phyloP scores from a whole-genome alignment of 2,888 invertebrate species.

The Automeris io region DNA sequence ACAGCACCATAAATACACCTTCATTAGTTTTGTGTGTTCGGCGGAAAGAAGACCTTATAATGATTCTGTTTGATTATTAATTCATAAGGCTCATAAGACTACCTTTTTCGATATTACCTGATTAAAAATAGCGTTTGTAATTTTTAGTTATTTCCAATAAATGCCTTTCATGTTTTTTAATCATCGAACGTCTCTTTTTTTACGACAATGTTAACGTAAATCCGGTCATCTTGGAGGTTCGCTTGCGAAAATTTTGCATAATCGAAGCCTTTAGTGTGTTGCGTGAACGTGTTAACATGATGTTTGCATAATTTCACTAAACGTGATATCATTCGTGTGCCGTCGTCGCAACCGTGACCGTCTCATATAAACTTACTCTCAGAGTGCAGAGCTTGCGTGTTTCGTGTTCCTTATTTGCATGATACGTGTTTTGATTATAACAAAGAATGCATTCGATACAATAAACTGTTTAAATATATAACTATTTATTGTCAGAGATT shows the following conservation, averaged over 20 bases:
- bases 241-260: slow-evolving; percentile 28
- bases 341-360: slow-evolving; percentile 17
- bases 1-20: too few relatives aligned
- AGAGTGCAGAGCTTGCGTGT: slow-evolving; percentile 7
- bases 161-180: too few relatives aligned
- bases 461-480: too few relatives aligned
- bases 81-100: too few relatives aligned
- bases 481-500: too few relatives aligned
- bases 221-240: slow-evolving; percentile 21
- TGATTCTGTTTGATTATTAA: too few relatives aligned
- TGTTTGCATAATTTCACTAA: slow-evolving; percentile 27
- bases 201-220: slow-evolving; percentile 17
- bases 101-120: too few relatives aligned
- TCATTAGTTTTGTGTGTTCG: too few relatives aligned
- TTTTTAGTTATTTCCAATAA: too few relatives aligned
- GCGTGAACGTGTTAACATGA: slow-evolving; percentile 27
- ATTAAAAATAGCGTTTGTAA: too few relatives aligned
- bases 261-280: slow-evolving; percentile 20
- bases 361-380: slow-evolving; percentile 19
- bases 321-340: slow-evolving; percentile 31
- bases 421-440: background rate
- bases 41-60: too few relatives aligned
- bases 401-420: background rate
- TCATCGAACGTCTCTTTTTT: background rate
- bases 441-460: too few relatives aligned